phyloP scores from a whole-genome alignment of 1,140 invertebrate species.

The Temnothorax nylanderi region DNA sequence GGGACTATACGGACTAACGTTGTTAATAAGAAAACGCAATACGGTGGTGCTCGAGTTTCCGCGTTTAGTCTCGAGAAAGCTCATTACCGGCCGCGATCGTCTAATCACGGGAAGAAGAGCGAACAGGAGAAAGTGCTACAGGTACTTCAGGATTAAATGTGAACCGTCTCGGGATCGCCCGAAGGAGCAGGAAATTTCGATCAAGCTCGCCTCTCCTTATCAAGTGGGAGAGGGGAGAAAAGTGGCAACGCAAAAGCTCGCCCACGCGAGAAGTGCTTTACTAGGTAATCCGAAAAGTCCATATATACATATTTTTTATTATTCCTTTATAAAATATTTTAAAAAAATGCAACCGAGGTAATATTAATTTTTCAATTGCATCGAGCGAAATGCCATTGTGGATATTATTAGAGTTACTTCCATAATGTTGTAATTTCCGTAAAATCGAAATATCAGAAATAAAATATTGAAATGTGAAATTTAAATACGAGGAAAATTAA shows the following conservation, averaged over 20 bases:
- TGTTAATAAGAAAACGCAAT: background rate
- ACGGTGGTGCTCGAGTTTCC: slow-evolving; percentile 27
- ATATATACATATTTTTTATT: background rate
- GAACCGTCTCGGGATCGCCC: background rate
- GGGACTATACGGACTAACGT: background rate
- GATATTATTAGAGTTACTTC: slow-evolving; percentile 16
- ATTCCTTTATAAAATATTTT: background rate
- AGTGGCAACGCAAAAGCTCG: background rate
- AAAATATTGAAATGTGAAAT: background rate
- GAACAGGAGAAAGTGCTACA: slow-evolving; percentile 22
- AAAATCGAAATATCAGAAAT: slow-evolving; percentile 18
- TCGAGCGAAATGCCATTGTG: background rate
- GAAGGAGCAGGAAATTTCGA: background rate
- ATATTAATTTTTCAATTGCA: background rate
- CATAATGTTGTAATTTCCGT: background rate
- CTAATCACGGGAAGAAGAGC: slow-evolving; percentile 66
- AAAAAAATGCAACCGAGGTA: background rate
- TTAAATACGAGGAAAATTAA: background rate
- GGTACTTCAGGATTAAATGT: slow-evolving; percentile 68
- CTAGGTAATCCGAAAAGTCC: slow-evolving; percentile 5
- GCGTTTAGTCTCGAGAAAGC: slow-evolving; percentile 69
- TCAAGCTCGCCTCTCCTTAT: background rate
- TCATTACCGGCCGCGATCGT: slow-evolving; percentile 71
- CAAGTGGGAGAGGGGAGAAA: background rate
- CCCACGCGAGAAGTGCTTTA: background rate